Evolutionary conservation across 2,113 vertebrate genomes (phyloP).

Genomic region (Pimephales promelas): DNA sequence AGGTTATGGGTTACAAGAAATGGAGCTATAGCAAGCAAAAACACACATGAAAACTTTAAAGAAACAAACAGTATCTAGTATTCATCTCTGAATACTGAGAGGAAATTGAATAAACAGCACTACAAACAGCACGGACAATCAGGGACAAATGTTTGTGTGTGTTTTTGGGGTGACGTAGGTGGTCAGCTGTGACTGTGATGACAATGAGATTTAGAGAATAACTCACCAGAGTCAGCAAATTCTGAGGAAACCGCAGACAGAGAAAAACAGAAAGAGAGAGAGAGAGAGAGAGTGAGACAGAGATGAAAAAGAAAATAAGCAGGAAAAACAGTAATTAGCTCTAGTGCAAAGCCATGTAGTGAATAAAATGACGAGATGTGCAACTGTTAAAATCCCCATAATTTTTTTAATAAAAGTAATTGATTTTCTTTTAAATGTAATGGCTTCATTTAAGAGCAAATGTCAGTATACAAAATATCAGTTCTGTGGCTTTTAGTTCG

Average conservation of each 20-base stretch:
- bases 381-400: background rate
- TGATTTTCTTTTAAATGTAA: no score
- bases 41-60: background rate
- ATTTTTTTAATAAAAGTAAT: background rate
- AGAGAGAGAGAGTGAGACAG: conserved; percentile 65
- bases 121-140: background rate
- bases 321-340: conserved; percentile 5
- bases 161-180: background rate
- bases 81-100: background rate
- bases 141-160: background rate
- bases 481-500: no score
- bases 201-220: conserved; percentile 71
- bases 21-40: background rate
- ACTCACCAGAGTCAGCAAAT: conserved; percentile 85
- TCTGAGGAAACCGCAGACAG: conserved; percentile 76
- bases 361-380: conserved; percentile 20
- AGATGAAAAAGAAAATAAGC: conserved; percentile 65
- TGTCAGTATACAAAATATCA: background rate
- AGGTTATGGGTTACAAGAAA: background rate
- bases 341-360: background rate
- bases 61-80: background rate
- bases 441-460: background rate
- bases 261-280: conserved; percentile 57
- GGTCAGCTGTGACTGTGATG: conserved; percentile 36
- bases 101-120: background rate